Conservation (phyloP, 2,113 vertebrate genomes). For the Cairina moschata region DNA sequence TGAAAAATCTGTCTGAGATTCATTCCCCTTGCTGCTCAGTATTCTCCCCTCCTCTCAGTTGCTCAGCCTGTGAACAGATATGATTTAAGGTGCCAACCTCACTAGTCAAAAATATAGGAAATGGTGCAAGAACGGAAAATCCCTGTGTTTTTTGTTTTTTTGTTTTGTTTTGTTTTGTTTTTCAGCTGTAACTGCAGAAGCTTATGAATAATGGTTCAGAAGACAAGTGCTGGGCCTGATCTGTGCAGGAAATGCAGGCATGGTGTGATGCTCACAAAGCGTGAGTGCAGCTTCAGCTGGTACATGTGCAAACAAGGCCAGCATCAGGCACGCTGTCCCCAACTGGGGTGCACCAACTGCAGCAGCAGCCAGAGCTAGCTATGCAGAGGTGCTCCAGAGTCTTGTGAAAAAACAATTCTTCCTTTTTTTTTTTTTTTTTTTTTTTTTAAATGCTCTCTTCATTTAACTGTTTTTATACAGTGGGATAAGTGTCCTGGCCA, state of each 20-base stretch:
- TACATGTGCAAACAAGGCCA: neutral
- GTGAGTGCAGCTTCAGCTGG: neutral
- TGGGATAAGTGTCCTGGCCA: neutral
- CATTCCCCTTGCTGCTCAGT: neutral
- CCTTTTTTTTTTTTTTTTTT: neutral
- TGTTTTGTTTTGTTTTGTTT: neutral
- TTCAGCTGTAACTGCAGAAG: neutral
- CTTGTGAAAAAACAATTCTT: neutral
- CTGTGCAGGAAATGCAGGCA: fast-evolving
- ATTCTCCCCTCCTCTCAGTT: neutral
- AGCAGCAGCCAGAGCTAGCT: neutral
- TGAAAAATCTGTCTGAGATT: neutral
- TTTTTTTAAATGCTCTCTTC: neutral
- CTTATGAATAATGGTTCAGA: neutral
- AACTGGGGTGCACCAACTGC: fast-evolving
- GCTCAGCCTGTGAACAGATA: neutral
- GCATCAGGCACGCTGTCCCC: fast-evolving
- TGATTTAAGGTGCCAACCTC: neutral
- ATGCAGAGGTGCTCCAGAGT: neutral
- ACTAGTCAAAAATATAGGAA: neutral
- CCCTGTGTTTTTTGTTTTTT: neutral
- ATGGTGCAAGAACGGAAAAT: neutral
- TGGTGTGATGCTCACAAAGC: fast-evolving
- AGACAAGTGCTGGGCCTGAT: neutral
- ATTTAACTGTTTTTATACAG: neutral